Conservation (phyloP, 2,797 vertebrate species). For the Hafferia zeledoni region DNA sequence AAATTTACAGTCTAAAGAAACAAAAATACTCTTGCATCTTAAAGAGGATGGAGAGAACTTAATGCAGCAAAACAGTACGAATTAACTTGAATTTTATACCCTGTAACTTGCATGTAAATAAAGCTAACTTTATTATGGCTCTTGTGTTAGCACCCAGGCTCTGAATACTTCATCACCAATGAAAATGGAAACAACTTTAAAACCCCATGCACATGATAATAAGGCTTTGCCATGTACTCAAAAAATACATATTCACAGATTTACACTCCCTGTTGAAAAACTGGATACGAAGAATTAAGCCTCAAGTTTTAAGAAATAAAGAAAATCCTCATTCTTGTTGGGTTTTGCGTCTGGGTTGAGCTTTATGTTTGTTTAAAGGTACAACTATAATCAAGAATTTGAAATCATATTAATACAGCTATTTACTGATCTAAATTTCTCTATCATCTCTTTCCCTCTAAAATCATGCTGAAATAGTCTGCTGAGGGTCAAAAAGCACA, state of each 20-base stretch:
- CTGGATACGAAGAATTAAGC: neutral
- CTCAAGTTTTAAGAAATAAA: neutral
- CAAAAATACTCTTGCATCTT: neutral
- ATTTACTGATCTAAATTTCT: neutral
- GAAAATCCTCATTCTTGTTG: neutral
- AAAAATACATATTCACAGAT: slow-evolving; percentile 5
- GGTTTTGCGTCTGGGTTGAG: neutral
- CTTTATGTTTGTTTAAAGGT: neutral
- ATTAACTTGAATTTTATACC: slow-evolving; percentile 29
- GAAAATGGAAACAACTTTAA: slow-evolving; percentile 42
- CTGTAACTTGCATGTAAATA: slow-evolving; percentile 50
- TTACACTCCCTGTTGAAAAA: neutral
- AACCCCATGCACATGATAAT: slow-evolving; percentile 14
- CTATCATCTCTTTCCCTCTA: neutral
- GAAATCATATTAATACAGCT: neutral
- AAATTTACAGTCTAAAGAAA: neutral
- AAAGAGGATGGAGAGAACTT: neutral
- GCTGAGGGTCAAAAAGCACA: neutral
- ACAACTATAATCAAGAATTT: neutral
- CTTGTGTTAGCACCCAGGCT: slow-evolving; percentile 4
- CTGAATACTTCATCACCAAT: slow-evolving; percentile 34
- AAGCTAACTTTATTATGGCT: slow-evolving; percentile 45
- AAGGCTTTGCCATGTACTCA: neutral
- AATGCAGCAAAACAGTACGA: slow-evolving; percentile 6
- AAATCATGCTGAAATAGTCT: neutral